Evolutionary conservation across 2,113 vertebrate genomes (phyloP).

Genomic region (Uropsilus gracilis): DNA sequence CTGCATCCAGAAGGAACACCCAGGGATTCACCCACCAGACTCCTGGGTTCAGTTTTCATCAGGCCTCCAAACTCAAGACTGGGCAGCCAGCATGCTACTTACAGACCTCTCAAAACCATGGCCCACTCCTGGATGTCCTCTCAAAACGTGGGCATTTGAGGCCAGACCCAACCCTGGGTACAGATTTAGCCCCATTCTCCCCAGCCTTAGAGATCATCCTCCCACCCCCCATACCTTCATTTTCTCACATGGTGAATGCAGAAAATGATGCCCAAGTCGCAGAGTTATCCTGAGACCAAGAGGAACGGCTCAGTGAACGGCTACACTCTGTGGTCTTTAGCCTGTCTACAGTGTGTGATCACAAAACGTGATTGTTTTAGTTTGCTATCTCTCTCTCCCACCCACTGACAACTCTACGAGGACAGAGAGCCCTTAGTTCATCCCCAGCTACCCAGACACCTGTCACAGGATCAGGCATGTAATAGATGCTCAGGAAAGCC

Average conservation of each 20-base stretch:
- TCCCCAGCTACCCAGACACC: background rate
- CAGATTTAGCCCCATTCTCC: background rate
- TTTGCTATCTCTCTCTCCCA: background rate
- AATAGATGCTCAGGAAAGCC: background rate
- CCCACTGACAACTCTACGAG: background rate
- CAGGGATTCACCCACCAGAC: background rate
- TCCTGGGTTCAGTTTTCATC: background rate
- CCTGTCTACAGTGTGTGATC: background rate
- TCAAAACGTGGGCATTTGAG: too few relatives aligned
- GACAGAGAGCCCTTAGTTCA: rapidly evolving
- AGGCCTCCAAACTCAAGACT: background rate
- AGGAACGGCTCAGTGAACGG: rapidly evolving
- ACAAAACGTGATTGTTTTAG: too few relatives aligned
- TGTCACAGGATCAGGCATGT: background rate
- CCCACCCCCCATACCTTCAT: background rate
- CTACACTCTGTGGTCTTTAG: background rate
- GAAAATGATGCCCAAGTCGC: background rate
- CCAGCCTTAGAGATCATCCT: background rate
- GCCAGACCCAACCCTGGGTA: rapidly evolving
- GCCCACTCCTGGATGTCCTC: too few relatives aligned
- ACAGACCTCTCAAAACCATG: background rate
- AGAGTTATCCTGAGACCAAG: background rate
- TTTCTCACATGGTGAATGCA: background rate
- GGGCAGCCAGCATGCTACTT: background rate
- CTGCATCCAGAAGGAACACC: background rate